phyloP scores from a whole-genome alignment of 2,888 invertebrate species.

The Luperina testacea region DNA sequence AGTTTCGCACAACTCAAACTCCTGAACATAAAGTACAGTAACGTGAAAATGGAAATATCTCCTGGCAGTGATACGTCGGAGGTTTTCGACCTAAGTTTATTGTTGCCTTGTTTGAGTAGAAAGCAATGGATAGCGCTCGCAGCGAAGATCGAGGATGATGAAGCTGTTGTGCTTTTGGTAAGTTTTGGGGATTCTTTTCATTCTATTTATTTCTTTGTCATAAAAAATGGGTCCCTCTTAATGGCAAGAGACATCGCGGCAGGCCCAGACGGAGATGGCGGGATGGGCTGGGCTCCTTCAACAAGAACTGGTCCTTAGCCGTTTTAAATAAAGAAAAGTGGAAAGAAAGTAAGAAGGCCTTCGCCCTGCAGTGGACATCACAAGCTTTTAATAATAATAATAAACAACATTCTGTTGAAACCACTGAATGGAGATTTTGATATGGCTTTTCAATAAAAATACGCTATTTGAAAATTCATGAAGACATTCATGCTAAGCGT shows the following conservation, averaged over 20 bases:
- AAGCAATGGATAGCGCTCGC: slow-evolving; percentile 79
- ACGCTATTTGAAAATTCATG: neutral
- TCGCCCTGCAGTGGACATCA: no score
- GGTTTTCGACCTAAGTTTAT: slow-evolving; percentile 75
- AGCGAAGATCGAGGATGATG: slow-evolving; percentile 71
- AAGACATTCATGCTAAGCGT: neutral
- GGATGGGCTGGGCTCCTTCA: no score
- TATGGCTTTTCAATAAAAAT: neutral
- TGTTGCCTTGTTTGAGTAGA: slow-evolving; percentile 80
- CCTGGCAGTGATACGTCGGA: slow-evolving; percentile 59
- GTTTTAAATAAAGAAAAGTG: no score
- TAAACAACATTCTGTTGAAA: neutral
- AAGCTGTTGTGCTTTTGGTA: slow-evolving; percentile 78
- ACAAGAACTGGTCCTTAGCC: no score
- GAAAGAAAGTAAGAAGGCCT: no score
- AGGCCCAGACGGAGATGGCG: no score
- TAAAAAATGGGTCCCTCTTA: neutral
- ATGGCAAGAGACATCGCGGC: no score
- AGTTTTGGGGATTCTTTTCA: slow-evolving; percentile 62
- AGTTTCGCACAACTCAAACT: slow-evolving; percentile 82
- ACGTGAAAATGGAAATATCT: slow-evolving; percentile 74
- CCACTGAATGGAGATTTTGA: neutral
- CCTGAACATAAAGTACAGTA: slow-evolving; percentile 83
- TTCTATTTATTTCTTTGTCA: neutral
- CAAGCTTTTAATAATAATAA: no score